Evolutionary conservation across 2,888 invertebrate species (phyloP).

Genomic region (Hydrotaea diabolus): DNA sequence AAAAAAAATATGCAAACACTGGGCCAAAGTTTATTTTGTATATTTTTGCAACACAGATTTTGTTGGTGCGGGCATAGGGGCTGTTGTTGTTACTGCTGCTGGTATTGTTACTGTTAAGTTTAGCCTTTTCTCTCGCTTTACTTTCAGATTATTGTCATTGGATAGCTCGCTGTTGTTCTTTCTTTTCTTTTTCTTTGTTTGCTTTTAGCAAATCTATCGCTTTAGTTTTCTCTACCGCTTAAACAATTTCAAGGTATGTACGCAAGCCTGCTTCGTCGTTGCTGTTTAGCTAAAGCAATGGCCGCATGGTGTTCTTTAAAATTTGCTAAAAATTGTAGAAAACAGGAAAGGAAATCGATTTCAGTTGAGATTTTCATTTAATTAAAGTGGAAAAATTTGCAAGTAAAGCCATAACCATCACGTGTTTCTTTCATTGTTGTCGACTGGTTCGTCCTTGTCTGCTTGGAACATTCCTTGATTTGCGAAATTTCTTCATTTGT

Average conservation of each 20-base stretch:
- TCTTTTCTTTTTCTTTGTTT: too few species aligned
- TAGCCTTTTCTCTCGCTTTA: slow-evolving; percentile 27
- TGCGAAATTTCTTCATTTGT: background rate
- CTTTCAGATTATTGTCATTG: slow-evolving; percentile 53
- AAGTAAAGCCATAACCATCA: slow-evolving; percentile 48
- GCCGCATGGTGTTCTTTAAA: background rate
- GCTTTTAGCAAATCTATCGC: too few species aligned
- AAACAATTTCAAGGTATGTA: too few species aligned
- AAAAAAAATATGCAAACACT: background rate
- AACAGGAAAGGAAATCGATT: background rate
- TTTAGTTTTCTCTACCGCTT: too few species aligned
- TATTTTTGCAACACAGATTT: slow-evolving; percentile 47
- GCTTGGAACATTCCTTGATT: background rate
- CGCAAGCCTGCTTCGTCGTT: background rate
- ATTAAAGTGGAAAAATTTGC: slow-evolving; percentile 41
- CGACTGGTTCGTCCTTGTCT: background rate
- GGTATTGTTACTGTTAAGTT: slow-evolving; percentile 30
- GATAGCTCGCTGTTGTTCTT: background rate
- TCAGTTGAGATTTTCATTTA: background rate
- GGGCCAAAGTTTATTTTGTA: slow-evolving; percentile 51
- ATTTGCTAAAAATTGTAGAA: background rate
- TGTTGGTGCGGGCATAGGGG: slow-evolving; percentile 27
- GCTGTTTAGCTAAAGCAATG: slow-evolving; percentile 1
- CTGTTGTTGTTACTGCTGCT: slow-evolving; percentile 15
- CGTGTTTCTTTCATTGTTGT: slow-evolving; percentile 23